A percentile compares a stretch with the other conserved stretches of the same genome.
phyloP scores from a whole-genome alignment of 1,140 invertebrate species.

The Platorchestia sp. region DNA sequence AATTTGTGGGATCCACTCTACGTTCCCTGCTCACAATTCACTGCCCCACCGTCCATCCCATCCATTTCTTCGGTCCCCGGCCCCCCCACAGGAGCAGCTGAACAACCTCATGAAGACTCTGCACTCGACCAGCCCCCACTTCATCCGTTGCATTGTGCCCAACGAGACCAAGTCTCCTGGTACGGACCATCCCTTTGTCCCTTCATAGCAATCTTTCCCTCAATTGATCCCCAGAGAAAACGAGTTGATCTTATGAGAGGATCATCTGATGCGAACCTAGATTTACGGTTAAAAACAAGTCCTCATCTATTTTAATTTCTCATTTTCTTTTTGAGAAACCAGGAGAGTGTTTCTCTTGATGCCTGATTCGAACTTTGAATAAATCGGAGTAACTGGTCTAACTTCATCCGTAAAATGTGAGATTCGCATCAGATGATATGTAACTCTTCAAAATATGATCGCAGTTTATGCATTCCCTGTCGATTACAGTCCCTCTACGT shows the following conservation, averaged over 20 bases:
- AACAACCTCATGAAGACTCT: constrained; percentile 75
- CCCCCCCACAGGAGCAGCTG: constrained; percentile 72
- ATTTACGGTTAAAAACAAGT: too few species aligned
- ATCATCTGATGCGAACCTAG: too few species aligned
- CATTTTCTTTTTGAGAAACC: too few species aligned
- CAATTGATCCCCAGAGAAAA: too few species aligned
- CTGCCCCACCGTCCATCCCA: background rate
- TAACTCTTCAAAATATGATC: background rate
- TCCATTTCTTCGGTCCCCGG: background rate
- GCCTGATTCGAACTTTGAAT: too few species aligned
- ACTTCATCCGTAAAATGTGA: too few species aligned
- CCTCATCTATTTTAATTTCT: too few species aligned
- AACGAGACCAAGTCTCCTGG: constrained; percentile 77
- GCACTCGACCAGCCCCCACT: constrained; percentile 77
- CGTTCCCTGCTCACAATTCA: background rate
- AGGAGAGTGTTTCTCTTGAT: too few species aligned
- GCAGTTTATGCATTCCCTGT: background rate
- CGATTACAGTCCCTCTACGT: background rate
- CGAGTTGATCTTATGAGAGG: too few species aligned
- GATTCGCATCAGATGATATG: too few species aligned
- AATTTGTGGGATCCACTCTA: too few species aligned
- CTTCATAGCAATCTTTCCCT: background rate
- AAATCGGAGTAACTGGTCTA: too few species aligned
- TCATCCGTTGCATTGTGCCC: constrained; percentile 80
- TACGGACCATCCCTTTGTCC: constrained; percentile 63